These are phyloP conservation scores for Heliconius aoede DNA, from an alignment of 2,888 invertebrate genomes.

Conservation along the genomic window DNA sequence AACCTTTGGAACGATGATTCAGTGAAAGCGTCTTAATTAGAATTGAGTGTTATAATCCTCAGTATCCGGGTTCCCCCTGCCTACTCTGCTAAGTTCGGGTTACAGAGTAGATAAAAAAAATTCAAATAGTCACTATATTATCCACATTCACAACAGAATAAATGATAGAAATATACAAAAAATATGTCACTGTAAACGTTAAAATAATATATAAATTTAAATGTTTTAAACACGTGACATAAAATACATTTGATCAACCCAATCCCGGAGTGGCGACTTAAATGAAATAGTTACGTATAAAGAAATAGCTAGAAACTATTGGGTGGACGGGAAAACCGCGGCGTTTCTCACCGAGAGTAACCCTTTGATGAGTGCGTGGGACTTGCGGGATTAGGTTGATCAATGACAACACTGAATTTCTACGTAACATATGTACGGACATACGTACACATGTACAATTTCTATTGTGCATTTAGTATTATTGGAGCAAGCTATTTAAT, in stretches of 20 bases:
- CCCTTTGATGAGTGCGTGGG: slow-evolving; percentile 43
- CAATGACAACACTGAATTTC: slow-evolving; percentile 24
- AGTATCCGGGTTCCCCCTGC: too few relatives aligned
- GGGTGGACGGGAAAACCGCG: slow-evolving; percentile 38
- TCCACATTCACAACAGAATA: too few relatives aligned
- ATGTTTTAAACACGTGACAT: neutral
- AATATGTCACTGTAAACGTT: too few relatives aligned
- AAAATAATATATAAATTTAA: too few relatives aligned
- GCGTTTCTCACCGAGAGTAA: slow-evolving; percentile 43
- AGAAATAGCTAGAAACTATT: slow-evolving; percentile 18
- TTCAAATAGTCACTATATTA: too few relatives aligned
- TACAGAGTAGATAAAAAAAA: too few relatives aligned
- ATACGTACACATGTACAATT: neutral
- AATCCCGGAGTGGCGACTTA: neutral
- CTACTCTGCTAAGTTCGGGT: too few relatives aligned
- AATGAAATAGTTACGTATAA: slow-evolving; percentile 1
- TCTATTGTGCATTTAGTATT: neutral
- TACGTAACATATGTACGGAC: neutral
- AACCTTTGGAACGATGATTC: too few relatives aligned
- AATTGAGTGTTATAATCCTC: too few relatives aligned
- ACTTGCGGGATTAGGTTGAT: slow-evolving; percentile 34
- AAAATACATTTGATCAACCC: neutral
- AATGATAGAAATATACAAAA: too few relatives aligned
- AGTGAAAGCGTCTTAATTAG: too few relatives aligned
- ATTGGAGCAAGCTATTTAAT: neutral